A percentile compares a stretch with the other conserved stretches of the same genome.
phyloP scores from a whole-genome alignment of 1,140 invertebrate species.

The Chironomus tepperi region DNA sequence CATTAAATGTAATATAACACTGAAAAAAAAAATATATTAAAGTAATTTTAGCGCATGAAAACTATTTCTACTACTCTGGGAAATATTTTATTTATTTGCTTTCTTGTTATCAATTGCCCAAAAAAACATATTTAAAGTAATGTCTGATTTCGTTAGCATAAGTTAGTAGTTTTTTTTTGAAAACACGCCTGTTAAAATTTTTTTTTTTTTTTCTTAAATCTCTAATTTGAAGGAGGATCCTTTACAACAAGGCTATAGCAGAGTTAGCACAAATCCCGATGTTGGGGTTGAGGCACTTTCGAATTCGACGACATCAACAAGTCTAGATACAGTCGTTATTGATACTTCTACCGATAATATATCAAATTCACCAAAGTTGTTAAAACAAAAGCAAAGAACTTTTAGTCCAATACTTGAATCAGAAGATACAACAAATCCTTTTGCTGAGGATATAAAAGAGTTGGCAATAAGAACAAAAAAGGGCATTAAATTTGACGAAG shows the following conservation, averaged over 20 bases:
- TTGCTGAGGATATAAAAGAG: conserved; percentile 25
- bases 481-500: conserved; percentile 36
- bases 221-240: conserved; percentile 18
- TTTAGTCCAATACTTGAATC: conserved; percentile 28
- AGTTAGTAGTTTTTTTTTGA: background rate
- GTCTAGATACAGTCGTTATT: conserved; percentile 38
- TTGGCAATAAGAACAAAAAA: conserved; percentile 29
- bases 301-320: conserved; percentile 38
- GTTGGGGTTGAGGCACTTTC: conserved; percentile 32
- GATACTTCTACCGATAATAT: conserved; percentile 29
- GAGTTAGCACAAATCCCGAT: conserved; percentile 29
- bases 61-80: no score
- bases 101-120: background rate
- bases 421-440: conserved; percentile 34
- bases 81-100: background rate
- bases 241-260: conserved; percentile 32
- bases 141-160: background rate
- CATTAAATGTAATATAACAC: no score
- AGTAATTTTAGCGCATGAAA: no score
- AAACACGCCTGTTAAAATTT: background rate
- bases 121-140: background rate
- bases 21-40: no score
- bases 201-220: background rate
- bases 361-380: conserved; percentile 30
- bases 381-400: conserved; percentile 27